These are phyloP conservation scores for Misgurnus anguillicaudatus DNA, from an alignment of 2,113 vertebrate genomes.

Conservation along the genomic window DNA sequence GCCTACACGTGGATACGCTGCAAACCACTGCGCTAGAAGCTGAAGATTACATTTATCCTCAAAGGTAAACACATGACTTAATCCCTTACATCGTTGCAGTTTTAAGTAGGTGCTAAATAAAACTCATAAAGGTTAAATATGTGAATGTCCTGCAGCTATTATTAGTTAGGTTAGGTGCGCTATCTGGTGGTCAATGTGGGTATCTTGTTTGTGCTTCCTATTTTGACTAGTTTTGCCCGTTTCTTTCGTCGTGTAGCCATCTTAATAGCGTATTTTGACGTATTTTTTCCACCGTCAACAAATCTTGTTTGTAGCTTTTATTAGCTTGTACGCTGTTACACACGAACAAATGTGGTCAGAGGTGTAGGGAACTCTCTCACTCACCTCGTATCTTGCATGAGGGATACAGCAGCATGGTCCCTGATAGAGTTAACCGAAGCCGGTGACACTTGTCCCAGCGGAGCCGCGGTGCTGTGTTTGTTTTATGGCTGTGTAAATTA, in stretches of 20 bases:
- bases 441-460: conserved; percentile 59
- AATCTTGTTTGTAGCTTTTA: too few relatives aligned
- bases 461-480: conserved; percentile 71
- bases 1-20: too few relatives aligned
- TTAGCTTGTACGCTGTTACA: too few relatives aligned
- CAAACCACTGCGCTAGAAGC: not conserved
- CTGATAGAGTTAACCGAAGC: conserved; percentile 50
- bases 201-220: not conserved
- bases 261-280: too few relatives aligned
- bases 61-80: not conserved
- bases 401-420: not conserved
- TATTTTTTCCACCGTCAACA: too few relatives aligned
- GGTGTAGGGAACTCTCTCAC: not conserved
- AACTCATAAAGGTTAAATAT: not conserved
- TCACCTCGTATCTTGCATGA: not conserved
- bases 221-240: not conserved
- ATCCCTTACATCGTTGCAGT: not conserved
- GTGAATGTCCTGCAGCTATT: not conserved
- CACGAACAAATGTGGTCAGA: too few relatives aligned
- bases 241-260: not conserved
- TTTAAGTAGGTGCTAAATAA: not conserved
- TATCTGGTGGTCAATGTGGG: conserved; percentile 30
- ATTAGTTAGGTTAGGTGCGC: conserved; percentile 11
- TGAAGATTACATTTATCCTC: too few relatives aligned
- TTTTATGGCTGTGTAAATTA: conserved; percentile 78